phyloP scores from a whole-genome alignment of 2,888 invertebrate species.

The Diabrotica balteata region DNA sequence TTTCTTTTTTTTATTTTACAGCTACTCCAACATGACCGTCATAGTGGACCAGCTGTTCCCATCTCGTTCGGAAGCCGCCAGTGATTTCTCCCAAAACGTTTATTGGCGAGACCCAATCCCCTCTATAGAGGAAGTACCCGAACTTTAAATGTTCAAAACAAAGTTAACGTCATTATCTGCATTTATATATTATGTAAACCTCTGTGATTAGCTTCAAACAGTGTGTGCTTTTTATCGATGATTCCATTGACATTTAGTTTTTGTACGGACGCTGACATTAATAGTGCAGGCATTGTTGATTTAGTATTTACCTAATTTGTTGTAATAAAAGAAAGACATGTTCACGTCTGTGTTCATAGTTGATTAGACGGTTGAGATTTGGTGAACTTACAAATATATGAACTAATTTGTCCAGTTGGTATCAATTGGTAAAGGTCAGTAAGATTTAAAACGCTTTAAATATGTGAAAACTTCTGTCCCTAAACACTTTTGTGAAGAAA shows the following conservation, averaged over 20 bases:
- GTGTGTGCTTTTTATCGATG: slow-evolving; percentile 15
- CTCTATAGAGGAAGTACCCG: slow-evolving; percentile 54
- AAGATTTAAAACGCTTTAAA: no score
- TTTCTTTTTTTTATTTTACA: slow-evolving; percentile 62
- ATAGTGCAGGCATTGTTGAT: no score
- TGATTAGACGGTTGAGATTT: no score
- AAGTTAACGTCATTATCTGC: slow-evolving; percentile 16
- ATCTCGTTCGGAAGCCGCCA: slow-evolving; percentile 71
- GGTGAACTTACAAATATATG: no score
- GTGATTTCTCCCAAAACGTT: slow-evolving; percentile 84
- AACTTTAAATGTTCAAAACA: slow-evolving; percentile 29
- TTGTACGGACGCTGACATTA: neutral
- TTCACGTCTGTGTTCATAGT: no score
- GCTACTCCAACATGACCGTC: slow-evolving; percentile 93
- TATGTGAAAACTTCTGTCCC: no score
- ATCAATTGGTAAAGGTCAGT: no score
- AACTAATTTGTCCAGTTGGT: no score
- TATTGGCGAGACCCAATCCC: slow-evolving; percentile 93
- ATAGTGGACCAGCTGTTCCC: slow-evolving; percentile 97
- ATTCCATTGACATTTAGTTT: slow-evolving; percentile 4
- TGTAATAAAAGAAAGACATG: no score
- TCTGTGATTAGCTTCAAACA: slow-evolving; percentile 23
- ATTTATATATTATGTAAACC: slow-evolving; percentile 27
- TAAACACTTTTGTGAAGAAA: no score
- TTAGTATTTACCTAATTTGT: no score